Percentiles rank a stretch among this genome's conserved stretches.
Evolutionary conservation across 2,797 vertebrate genomes (phyloP).

Genomic region (Esox masquinongy): DNA sequence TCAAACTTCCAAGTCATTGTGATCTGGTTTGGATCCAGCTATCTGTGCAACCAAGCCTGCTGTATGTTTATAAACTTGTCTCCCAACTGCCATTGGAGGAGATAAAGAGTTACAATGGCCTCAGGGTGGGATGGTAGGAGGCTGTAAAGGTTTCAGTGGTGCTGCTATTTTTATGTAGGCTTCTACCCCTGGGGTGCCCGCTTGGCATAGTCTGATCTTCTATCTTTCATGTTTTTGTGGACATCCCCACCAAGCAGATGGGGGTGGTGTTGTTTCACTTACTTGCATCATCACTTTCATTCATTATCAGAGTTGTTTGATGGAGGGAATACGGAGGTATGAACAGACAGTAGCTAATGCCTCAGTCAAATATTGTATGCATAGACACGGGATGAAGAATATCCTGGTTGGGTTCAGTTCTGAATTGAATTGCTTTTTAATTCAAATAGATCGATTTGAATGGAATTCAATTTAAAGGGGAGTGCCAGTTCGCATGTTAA

Average conservation of each 20-base stretch:
- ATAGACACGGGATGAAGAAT: neutral
- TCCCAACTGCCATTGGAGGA: neutral
- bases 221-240: conserved; percentile 15
- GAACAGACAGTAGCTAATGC: conserved; percentile 2
- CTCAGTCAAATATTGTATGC: conserved; percentile 5
- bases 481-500: no score
- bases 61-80: no score
- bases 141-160: neutral
- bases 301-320: conserved; percentile 37
- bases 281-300: conserved; percentile 46
- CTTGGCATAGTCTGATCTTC: conserved; percentile 23
- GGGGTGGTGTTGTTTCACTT: conserved; percentile 22
- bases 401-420: no score
- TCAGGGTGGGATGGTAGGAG: conserved; percentile 29
- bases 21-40: neutral
- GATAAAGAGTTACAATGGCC: conserved; percentile 43
- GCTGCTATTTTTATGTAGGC: conserved; percentile 9
- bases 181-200: conserved; percentile 13
- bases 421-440: neutral
- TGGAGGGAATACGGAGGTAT: conserved; percentile 5
- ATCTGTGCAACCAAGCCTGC: conserved; percentile 30
- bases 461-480: no score
- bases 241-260: conserved; percentile 11
- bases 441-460: no score
- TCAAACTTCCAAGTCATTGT: neutral